Evolutionary conservation across 1,140 invertebrate genomes (phyloP).

Genomic region (Leptopilina clavipes): DNA sequence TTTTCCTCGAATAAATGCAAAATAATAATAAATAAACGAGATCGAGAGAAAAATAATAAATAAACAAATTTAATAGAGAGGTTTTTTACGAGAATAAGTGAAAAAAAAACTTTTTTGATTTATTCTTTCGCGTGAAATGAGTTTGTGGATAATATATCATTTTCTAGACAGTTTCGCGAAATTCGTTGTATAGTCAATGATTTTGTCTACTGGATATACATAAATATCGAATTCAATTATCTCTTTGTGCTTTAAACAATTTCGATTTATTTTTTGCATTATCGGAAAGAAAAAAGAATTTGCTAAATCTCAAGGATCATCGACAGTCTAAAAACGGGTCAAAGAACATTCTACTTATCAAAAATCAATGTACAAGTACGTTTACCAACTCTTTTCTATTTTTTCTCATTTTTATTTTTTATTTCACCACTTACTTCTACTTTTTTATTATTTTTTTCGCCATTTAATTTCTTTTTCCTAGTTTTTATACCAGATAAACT

Average conservation of each 20-base stretch:
- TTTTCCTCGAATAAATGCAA: not conserved
- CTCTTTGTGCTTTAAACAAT: not conserved
- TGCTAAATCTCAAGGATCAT: not conserved
- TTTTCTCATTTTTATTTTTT: not conserved
- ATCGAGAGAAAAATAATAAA: not conserved
- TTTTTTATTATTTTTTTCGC: not conserved
- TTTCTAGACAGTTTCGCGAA: not conserved
- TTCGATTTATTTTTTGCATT: not conserved
- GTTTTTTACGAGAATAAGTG: not conserved
- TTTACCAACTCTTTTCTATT: conserved; percentile 7
- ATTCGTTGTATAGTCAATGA: not conserved
- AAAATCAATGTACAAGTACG: not conserved
- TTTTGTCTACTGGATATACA: not conserved
- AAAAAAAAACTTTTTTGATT: conserved; percentile 1
- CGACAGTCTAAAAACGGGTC: not conserved
- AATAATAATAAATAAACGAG: not conserved
- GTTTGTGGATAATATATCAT: conserved; percentile 1
- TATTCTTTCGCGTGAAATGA: not conserved
- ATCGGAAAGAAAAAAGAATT: too few relatives aligned
- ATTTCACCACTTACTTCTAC: not conserved
- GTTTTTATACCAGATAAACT: too few relatives aligned
- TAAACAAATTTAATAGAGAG: not conserved
- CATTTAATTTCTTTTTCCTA: too few relatives aligned
- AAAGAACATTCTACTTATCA: conserved; percentile 13
- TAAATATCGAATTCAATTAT: conserved; percentile 9